phyloP scores from a whole-genome alignment of 2,888 invertebrate species.

The Tanytarsus gracilentus region DNA sequence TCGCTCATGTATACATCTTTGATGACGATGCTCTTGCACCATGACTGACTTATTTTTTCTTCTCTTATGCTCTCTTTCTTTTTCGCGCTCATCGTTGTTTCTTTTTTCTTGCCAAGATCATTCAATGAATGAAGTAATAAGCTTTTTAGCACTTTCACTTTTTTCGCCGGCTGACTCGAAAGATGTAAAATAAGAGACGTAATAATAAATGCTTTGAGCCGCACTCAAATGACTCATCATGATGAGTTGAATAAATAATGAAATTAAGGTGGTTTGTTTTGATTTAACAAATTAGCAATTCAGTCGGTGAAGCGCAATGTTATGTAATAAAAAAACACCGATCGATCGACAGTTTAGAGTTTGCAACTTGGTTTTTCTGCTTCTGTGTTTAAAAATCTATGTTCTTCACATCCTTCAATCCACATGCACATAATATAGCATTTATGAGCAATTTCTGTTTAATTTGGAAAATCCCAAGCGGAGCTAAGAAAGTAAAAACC shows the following conservation, averaged over 20 bases:
- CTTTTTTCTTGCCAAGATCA: background rate
- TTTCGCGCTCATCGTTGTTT: background rate
- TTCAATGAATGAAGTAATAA: background rate
- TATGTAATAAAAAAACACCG: background rate
- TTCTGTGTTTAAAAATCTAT: background rate
- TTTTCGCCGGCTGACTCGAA: background rate
- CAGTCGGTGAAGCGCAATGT: background rate
- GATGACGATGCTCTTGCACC: conserved; percentile 2
- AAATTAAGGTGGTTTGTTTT: no score
- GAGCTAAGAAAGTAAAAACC: no score
- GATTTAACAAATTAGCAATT: background rate
- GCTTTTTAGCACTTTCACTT: background rate
- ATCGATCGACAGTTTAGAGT: background rate
- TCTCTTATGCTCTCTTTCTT: background rate
- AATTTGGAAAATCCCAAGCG: no score
- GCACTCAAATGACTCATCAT: background rate
- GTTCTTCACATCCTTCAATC: no score
- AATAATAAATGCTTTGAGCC: background rate
- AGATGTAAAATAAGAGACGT: background rate
- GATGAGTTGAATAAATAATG: background rate
- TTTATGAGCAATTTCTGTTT: no score
- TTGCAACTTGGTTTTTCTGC: background rate
- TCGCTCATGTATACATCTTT: background rate
- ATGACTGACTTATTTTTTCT: conserved; percentile 2
- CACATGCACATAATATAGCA: no score